phyloP scores from a whole-genome alignment of 1,140 invertebrate species.

The Reticulitermes speratus region DNA sequence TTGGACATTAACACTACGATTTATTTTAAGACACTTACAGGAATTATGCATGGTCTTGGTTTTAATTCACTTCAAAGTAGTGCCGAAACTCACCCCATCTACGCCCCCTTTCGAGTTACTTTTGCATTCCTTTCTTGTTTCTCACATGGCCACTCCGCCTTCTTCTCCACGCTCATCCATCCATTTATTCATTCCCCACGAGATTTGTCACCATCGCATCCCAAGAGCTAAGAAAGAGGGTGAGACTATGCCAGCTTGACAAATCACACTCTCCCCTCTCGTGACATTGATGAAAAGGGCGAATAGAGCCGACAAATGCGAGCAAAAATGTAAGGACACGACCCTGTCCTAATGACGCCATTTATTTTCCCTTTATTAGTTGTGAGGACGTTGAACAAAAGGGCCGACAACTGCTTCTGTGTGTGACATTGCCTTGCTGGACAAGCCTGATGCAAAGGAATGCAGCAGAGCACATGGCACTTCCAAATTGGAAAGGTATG shows the following conservation, averaged over 20 bases:
- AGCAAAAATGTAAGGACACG: constrained; percentile 20
- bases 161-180: too few relatives aligned
- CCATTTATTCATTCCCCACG: background rate
- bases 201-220: background rate
- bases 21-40: too few relatives aligned
- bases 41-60: too few relatives aligned
- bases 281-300: constrained; percentile 20
- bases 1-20: too few relatives aligned
- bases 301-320: constrained; percentile 15
- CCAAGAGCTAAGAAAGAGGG: background rate
- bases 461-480: too few relatives aligned
- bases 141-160: too few relatives aligned
- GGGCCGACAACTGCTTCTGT: background rate
- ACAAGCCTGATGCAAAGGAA: background rate
- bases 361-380: constrained; percentile 25
- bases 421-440: background rate
- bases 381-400: background rate
- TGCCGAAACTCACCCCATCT: too few relatives aligned
- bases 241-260: background rate
- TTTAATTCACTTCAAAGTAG: too few relatives aligned
- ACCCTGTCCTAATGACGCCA: constrained; percentile 21
- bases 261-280: constrained; percentile 10
- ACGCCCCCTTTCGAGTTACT: too few relatives aligned
- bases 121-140: too few relatives aligned
- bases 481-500: too few relatives aligned